These are phyloP conservation scores for Leptura quadrifasciata DNA, from an alignment of 2,888 invertebrate species.

Conservation along the genomic window DNA sequence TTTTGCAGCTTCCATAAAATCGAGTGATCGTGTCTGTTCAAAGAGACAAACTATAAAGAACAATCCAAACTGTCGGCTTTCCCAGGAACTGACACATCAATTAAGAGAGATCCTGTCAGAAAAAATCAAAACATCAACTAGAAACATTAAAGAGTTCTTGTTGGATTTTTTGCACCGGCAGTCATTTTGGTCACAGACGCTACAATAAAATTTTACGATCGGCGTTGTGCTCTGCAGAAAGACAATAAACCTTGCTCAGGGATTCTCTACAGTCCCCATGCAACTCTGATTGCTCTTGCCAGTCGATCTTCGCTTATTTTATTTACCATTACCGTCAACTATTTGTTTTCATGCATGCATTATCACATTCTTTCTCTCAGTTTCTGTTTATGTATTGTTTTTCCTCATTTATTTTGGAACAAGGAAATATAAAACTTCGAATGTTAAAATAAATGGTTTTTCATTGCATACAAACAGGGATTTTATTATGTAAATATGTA, in stretches of 20 bases:
- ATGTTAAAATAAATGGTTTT: constrained; percentile 8
- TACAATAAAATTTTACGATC: constrained; percentile 70
- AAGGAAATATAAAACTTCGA: constrained; percentile 10
- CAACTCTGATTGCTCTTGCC: constrained; percentile 22
- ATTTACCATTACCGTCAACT: constrained; percentile 26
- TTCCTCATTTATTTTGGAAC: constrained; percentile 21
- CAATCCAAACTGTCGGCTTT: constrained; percentile 68
- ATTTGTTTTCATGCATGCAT: constrained; percentile 21
- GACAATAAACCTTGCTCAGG: constrained; percentile 49
- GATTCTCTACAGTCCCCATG: constrained; percentile 10
- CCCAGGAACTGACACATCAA: constrained; percentile 71
- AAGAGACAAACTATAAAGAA: constrained; percentile 65
- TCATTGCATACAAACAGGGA: background rate
- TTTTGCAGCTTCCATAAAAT: constrained; percentile 45
- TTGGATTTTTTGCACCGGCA: constrained; percentile 63
- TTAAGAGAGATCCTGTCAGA: constrained; percentile 68
- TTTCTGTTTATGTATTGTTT: constrained; percentile 16
- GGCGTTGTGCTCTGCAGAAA: constrained; percentile 50
- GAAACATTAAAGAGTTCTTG: constrained; percentile 68
- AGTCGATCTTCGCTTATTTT: constrained; percentile 21
- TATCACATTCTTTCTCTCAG: constrained; percentile 10
- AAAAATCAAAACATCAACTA: constrained; percentile 70
- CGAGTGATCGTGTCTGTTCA: constrained; percentile 41
- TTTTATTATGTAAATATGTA: constrained; percentile 28
- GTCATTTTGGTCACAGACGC: constrained; percentile 69